Base-by-base conservation (phyloP, 2,797 vertebrate species). In the Cynopterus sphinx region DNA sequence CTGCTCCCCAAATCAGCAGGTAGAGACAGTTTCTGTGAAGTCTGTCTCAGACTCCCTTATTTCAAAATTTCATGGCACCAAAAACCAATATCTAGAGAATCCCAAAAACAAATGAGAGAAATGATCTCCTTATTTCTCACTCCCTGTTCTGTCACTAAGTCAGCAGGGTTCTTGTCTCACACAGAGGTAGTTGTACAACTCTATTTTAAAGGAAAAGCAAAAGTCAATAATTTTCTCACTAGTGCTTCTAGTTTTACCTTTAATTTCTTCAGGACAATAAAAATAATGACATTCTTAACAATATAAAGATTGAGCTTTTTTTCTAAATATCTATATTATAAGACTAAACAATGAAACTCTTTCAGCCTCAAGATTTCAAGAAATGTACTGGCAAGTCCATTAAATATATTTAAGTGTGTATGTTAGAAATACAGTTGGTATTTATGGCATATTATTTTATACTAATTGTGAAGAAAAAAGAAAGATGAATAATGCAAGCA, bases 201-300 rank as follows among this genome's bases (percentile, higher is more conserved):
- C 57, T 49, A 57, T 83, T 67, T 61, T 70, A 90, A 22, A 89
- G 31, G 7, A 22, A 94, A 94, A 83, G 36, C 41, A 36, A 59
- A 78, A 73, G 46, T 95, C 67, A 24, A 19, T 79, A 81, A 95
- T 96, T 95, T 94, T 94, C 78, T 96, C 85, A 75, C 51, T 88
- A 43, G 65, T 81, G 11, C 59, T 94, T 73, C 49, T 17, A 75
- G 33, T 55, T 84, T 93, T 96, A 77, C 28, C 36, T 93, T 95
- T 94, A 92, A 86, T 94, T 91, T 92, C n/a, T 96, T 55, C 2
- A 73, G 12, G 24, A 96, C 8, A 90, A 68, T 82, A 90, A 79
- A 92, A 93, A 87, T 57, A 93, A 79, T 84, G 77, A 79, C 53
- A 83, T 67, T 75, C 19, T 39, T 33, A 96, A 87, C 59, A 91